These are phyloP conservation scores for Rhinella marina DNA, from an alignment of 2,797 vertebrate genomes.

Conservation along the genomic window DNA sequence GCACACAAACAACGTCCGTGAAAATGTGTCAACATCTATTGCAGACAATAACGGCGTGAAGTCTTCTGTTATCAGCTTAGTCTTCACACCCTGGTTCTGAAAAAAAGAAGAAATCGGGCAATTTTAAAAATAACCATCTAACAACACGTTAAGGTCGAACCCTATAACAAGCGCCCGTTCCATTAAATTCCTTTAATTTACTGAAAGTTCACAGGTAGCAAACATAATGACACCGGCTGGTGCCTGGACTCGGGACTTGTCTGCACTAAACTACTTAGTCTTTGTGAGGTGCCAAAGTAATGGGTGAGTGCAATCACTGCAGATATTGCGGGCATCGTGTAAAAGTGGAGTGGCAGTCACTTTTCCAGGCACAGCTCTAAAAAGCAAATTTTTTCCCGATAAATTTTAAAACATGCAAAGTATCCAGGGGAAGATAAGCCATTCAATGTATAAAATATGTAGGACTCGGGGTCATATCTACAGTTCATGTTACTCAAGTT, in stretches of 20 bases:
- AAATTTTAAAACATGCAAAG: neutral
- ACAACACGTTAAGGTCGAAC: neutral
- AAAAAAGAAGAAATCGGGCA: neutral
- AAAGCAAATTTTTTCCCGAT: neutral
- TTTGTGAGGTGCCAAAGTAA: neutral
- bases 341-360: neutral
- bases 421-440: neutral
- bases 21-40: slow-evolving; percentile 24
- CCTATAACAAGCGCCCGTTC: neutral
- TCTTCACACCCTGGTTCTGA: neutral
- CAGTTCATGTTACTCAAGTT: too few relatives aligned
- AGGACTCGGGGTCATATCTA: too few relatives aligned
- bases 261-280: neutral
- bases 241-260: neutral
- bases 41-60: slow-evolving; percentile 21
- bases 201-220: neutral
- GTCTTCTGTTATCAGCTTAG: neutral
- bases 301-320: neutral
- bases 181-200: neutral
- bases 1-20: slow-evolving; percentile 4
- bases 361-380: neutral
- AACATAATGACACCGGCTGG: neutral
- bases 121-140: slow-evolving; percentile 25
- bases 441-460: neutral
- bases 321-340: neutral